Evolutionary conservation across 2,888 invertebrate species (phyloP).

Genomic region (Ectobius pallidus): DNA sequence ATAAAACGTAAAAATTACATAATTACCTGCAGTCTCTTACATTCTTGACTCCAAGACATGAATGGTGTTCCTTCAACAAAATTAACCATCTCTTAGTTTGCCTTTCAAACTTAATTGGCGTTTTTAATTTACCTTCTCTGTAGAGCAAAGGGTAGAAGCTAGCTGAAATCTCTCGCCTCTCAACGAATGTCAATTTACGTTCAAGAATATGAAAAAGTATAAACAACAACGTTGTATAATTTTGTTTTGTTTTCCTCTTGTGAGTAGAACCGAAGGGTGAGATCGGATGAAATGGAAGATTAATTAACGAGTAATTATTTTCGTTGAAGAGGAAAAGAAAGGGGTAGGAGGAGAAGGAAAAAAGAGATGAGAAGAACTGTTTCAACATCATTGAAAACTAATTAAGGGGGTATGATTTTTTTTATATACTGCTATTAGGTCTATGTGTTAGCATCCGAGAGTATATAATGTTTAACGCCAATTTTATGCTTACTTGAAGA

Average conservation of each 20-base stretch:
- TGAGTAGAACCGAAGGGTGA: conserved; percentile 33
- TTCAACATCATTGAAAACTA: conserved; percentile 17
- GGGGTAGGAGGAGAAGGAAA: background rate
- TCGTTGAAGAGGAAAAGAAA: conserved; percentile 24
- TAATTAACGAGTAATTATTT: conserved; percentile 42
- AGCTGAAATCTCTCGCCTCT: background rate
- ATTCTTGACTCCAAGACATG: background rate
- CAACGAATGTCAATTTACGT: conserved; percentile 10
- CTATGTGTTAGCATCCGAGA: too few species aligned
- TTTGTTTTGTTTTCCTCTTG: conserved; percentile 45
- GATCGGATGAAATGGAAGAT: conserved; percentile 34
- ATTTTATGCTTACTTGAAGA: too few species aligned
- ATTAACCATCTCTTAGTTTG: background rate
- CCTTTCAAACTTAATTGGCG: background rate
- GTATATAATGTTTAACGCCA: too few species aligned
- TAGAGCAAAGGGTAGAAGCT: background rate
- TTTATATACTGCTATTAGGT: background rate
- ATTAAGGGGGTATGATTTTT: background rate
- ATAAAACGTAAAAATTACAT: too few species aligned
- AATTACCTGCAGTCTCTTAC: background rate
- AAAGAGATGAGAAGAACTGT: background rate
- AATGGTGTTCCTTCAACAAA: background rate
- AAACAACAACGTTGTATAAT: conserved; percentile 18
- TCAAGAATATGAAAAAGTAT: background rate
- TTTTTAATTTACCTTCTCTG: background rate